Conservation (phyloP, 92 coral and sea anemone species). For the Parazoanthus atlanticus region DNA sequence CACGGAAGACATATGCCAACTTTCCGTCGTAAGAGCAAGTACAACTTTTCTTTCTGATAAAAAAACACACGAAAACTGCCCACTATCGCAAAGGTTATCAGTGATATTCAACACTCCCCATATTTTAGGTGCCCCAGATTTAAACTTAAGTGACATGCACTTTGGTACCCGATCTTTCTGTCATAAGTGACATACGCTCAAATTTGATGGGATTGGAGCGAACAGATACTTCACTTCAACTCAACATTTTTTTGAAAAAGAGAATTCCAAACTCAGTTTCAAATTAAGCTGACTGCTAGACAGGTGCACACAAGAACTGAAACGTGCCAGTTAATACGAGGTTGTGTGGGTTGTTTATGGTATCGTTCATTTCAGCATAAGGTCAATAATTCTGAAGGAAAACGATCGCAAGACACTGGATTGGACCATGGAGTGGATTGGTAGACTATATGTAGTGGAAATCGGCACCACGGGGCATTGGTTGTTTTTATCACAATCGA, state of each 20-base stretch:
- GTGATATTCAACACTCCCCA: constrained; percentile 35
- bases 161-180: constrained; percentile 7
- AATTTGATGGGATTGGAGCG: neutral
- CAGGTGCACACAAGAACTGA: neutral
- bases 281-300: neutral
- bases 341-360: neutral
- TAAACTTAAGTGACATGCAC: constrained; percentile 1
- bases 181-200: constrained; percentile 14
- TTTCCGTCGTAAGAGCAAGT: neutral
- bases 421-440: neutral
- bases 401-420: neutral
- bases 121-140: constrained; percentile 34
- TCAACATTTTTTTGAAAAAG: neutral
- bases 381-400: neutral
- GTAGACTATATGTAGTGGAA: neutral
- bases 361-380: neutral
- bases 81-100: constrained; percentile 44
- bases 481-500: constrained; percentile 13
- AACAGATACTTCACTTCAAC: neutral
- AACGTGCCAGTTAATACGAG: neutral
- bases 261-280: neutral
- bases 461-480: constrained; percentile 27
- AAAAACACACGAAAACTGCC: neutral
- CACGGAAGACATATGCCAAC: neutral
- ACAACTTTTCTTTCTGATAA: neutral